phyloP scores from a whole-genome alignment of 2,113 vertebrate genomes.

The Mobula birostris region DNA sequence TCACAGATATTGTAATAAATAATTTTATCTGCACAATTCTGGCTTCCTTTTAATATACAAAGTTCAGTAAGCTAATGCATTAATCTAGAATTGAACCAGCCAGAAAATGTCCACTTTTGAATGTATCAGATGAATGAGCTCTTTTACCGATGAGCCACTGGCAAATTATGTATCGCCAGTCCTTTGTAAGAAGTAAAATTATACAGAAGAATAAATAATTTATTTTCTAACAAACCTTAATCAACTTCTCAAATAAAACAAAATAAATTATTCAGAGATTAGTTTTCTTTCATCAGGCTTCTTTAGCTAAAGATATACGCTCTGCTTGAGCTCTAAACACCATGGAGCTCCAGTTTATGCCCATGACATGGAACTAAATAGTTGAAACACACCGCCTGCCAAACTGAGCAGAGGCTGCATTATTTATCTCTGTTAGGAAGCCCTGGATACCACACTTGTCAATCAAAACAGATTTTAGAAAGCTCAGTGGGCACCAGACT shows the following conservation, averaged over 20 bases:
- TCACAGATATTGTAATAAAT: not conserved
- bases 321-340: not conserved
- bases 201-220: constrained; percentile 5
- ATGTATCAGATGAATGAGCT: not conserved
- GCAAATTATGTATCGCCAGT: not conserved
- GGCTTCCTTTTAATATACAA: not conserved
- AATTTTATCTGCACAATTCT: not conserved
- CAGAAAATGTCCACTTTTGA: not conserved
- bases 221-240: not conserved
- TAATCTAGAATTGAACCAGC: not conserved
- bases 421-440: not conserved
- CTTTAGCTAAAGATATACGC: not conserved
- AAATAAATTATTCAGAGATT: not conserved
- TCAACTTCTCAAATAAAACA: not conserved
- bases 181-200: not conserved
- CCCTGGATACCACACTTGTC: not conserved
- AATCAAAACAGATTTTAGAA: not conserved
- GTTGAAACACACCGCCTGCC: not conserved
- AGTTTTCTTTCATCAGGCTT: not conserved
- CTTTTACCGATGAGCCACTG: not conserved
- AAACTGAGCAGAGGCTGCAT: not conserved
- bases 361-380: not conserved
- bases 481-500: not conserved
- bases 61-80: not conserved
- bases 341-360: not conserved